Evolutionary conservation across 2,797 vertebrate species (phyloP), one percentile per base, ranked within the genome.

Genomic region (Siniperca obscura): DNA sequence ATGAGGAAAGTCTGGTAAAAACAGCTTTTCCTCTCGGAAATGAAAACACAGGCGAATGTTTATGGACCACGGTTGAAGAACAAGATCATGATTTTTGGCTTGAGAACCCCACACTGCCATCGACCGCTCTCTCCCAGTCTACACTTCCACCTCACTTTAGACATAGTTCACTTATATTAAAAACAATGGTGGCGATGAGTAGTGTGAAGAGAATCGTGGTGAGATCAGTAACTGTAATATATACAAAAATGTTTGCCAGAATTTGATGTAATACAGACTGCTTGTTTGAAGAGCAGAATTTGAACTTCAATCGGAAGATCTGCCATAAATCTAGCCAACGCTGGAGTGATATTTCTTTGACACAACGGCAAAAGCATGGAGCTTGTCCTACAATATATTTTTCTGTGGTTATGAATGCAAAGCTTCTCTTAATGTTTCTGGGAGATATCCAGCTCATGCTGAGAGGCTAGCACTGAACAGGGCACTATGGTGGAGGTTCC

Each of bases 1-100:
- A 88, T 83, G 80, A 82, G 74, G 70, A 82, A 84, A 71, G 66
- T 76, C 80, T 86, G 82, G 76, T 89, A 75, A 90, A 90, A 87
- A 84, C 86, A 48, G 60, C 74, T 91, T 93, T 90, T 93, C 79
- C 86, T 88, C 71, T 81, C 60, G 40, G 79, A 90, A 93, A 93
- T 81, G 76, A 92, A 94, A 94, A 93, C 84, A 91, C 74, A 74
- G 78, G 44, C 74, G 48, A 89, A 89, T 80, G 67, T 93, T 90
- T 90, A 92, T 90, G 74, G 67, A 56, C 79, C 78, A 80, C 3
- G 56, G 87, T 76, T 90, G 82, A 90, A 84, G 88, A 90, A 79
- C 70, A 80, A 81, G 75, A 85, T 88, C 70, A 57, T 75, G 73
- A 60, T 72, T 89, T 86, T 89, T 92, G 91, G 91, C 84, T 76